Evolutionary conservation across 2,888 invertebrate genomes (phyloP).

Genomic region (Conchocele bisecta): DNA sequence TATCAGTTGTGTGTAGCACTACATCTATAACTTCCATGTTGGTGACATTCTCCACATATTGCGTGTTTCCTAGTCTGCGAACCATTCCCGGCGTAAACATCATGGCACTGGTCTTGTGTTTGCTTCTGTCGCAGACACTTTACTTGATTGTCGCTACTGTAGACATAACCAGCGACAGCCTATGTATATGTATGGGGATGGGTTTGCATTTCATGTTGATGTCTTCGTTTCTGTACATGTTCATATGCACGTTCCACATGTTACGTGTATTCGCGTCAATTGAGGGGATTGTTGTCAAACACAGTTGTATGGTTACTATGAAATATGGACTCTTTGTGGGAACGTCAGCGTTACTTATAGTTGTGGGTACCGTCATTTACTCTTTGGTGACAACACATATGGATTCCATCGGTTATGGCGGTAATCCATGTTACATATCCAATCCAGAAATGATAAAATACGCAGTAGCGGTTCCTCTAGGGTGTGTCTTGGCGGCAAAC

Average conservation of each 20-base stretch:
- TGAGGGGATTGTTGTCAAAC: background rate
- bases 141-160: conserved; percentile 20
- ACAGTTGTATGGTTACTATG: background rate
- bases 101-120: conserved; percentile 6
- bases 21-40: conserved; percentile 15
- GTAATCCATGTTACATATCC: conserved; percentile 22
- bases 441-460: conserved; percentile 11
- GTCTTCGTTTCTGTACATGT: conserved; percentile 22
- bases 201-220: conserved; percentile 33
- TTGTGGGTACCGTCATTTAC: background rate
- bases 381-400: background rate
- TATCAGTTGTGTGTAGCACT: conserved; percentile 10
- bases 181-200: conserved; percentile 13
- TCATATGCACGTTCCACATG: conserved; percentile 24
- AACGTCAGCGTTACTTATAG: background rate
- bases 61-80: conserved; percentile 9
- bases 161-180: background rate
- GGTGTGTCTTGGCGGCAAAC: conserved; percentile 1
- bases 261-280: conserved; percentile 11
- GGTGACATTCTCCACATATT: conserved; percentile 1
- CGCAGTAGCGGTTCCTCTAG: conserved; percentile 21
- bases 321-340: conserved; percentile 1
- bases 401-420: conserved; percentile 21
- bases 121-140: conserved; percentile 15
- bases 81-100: conserved; percentile 26